A percentile compares a stretch with the other conserved stretches of the same genome.
Evolutionary conservation across 2,797 vertebrate genomes (phyloP).

Genomic region (Urocyon cinereoargenteus): DNA sequence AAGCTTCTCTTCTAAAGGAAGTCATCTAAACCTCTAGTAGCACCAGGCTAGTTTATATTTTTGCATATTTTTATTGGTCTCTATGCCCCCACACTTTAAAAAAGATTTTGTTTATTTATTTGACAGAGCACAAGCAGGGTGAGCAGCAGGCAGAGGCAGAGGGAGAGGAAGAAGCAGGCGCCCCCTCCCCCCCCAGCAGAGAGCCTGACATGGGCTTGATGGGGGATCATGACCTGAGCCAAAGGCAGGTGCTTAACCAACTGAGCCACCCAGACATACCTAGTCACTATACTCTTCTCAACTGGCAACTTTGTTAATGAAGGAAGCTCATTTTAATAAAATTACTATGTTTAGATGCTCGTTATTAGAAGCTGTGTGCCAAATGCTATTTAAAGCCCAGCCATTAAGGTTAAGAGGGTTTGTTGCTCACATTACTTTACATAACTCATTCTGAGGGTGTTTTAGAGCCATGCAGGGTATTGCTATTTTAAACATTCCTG

Average conservation of each 20-base stretch:
- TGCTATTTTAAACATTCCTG: not conserved
- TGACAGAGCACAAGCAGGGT: no score
- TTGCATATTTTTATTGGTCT: constrained; percentile 49
- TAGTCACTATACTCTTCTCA: not conserved
- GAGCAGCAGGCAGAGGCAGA: no score
- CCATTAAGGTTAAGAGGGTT: constrained; percentile 14
- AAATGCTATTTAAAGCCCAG: not conserved
- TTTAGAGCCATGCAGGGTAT: not conserved
- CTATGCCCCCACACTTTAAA: not conserved
- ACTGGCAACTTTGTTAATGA: constrained; percentile 44
- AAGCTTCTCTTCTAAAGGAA: constrained; percentile 21
- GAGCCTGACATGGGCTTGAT: no score
- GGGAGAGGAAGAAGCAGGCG: no score
- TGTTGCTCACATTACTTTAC: not conserved
- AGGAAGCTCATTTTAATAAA: constrained; percentile 49
- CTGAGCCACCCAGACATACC: no score
- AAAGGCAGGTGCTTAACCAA: no score
- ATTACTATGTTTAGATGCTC: not conserved
- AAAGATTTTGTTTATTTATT: no score
- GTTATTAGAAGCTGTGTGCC: constrained; percentile 29
- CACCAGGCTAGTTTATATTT: not conserved
- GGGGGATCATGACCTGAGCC: no score
- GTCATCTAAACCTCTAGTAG: not conserved
- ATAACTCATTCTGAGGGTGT: constrained; percentile 45
- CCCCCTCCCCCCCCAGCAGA: no score